Evolutionary conservation across 2,797 vertebrate genomes (phyloP).

Genomic region (Lepilemur septentrionalis): DNA sequence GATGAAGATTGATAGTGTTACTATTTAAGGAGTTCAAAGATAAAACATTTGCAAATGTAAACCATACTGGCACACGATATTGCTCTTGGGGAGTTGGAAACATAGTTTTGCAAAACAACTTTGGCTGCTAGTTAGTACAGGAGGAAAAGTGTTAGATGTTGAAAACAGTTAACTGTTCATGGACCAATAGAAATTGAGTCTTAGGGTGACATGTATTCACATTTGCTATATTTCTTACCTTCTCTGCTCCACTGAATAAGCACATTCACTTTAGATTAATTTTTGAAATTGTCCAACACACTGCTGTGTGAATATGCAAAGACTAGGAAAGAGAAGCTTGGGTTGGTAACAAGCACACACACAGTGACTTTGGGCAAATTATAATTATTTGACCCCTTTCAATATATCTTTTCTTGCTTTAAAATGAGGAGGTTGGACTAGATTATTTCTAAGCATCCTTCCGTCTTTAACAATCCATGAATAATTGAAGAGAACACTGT

Average conservation of each 20-base stretch:
- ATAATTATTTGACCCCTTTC: neutral
- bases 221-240: neutral
- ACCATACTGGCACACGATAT: neutral
- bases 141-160: neutral
- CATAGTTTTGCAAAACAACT: conserved; percentile 9
- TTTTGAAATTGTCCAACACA: neutral
- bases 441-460: neutral
- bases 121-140: neutral
- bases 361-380: neutral
- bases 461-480: neutral
- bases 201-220: neutral
- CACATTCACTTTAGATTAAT: neutral
- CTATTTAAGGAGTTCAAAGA: neutral
- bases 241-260: neutral
- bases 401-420: neutral
- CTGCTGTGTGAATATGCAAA: neutral
- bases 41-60: neutral
- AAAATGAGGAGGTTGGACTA: neutral
- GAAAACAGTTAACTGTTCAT: neutral
- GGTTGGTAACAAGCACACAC: neutral
- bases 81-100: neutral
- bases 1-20: neutral
- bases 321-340: neutral
- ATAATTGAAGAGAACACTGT: neutral
- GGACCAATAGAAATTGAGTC: neutral